Base-by-base conservation (phyloP, 1,140 invertebrate species). In the Macrobrachium nipponense region DNA sequence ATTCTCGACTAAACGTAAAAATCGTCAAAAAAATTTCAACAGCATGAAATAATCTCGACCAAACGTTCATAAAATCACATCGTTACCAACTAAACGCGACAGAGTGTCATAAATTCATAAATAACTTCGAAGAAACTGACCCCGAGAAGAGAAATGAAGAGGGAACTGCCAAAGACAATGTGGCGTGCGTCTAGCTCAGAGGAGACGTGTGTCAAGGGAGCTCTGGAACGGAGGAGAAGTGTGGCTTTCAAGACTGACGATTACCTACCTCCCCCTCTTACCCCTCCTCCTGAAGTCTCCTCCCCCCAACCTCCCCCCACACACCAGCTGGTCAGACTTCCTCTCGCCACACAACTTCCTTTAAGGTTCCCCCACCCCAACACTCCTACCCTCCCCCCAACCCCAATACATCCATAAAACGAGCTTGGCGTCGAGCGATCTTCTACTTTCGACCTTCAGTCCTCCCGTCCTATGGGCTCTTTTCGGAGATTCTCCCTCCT, bases 301-400 rank as follows among this genome's bases (percentile, higher is more conserved):
- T 60, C 59, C 17, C 59, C 5, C 23, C 23, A n/a, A 17, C 77
- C 59, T 60, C 59, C 17, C 59, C 5, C 23, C 23, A n/a, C 61
- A 80, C 78, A 78, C 58, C 76, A 78, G 76, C 78, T 80, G 78
- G 78, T 60, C 61, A 80, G 60, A 80, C 78, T 80, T 80, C 77
- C 77, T 68, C 78, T 36, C 78, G 23, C 78, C 61, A 15, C 78
- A 51, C 78, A 36, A 80, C 78, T 80, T 80, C 78, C 78, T 80
- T 51, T 36, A 23, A 43, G 44, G 78, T 23, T 61, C n/a, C 27
- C 27, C 27, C 27, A 36, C 27, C 27, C 27, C 27, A 36, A 2
- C 4, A 1, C 27, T 36, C 27, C 27, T 36, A 36, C 27, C 4
- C 4, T 36, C 27, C 27, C 4, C 27, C 27, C 27, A n/a, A n/a